Conservation (phyloP, 2,888 invertebrate species). For the Eupsilia transversa region DNA sequence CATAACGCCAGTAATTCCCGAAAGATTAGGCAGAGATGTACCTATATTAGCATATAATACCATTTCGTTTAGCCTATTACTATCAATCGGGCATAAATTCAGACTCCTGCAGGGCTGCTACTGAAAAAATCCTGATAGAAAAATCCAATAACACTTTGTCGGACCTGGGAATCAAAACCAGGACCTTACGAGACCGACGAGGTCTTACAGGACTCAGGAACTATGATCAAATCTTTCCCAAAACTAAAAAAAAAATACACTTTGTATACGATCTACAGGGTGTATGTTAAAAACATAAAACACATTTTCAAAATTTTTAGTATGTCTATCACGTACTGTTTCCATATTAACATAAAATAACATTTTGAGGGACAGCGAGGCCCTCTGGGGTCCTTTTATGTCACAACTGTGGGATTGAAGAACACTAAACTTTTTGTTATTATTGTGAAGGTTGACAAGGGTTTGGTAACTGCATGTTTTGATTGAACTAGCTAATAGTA, state of each 20-base stretch:
- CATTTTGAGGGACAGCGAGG: slow-evolving; percentile 8
- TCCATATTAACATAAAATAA: slow-evolving; percentile 39
- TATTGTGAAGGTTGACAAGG: background rate
- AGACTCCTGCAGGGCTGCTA: too few relatives aligned
- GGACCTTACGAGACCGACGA: too few relatives aligned
- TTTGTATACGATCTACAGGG: background rate
- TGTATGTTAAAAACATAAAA: slow-evolving; percentile 5
- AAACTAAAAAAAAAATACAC: background rate
- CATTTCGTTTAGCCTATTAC: too few relatives aligned
- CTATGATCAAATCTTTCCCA: background rate
- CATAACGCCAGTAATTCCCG: too few relatives aligned
- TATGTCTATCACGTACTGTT: slow-evolving; percentile 31
- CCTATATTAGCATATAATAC: too few relatives aligned
- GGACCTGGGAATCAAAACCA: too few relatives aligned
- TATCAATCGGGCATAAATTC: too few relatives aligned
- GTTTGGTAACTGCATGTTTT: background rate
- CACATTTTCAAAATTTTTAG: slow-evolving; percentile 3
- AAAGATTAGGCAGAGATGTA: too few relatives aligned
- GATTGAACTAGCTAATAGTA: background rate
- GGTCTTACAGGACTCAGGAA: too few relatives aligned
- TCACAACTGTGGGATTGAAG: background rate
- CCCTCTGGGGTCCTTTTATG: slow-evolving; percentile 11
- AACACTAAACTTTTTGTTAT: slow-evolving; percentile 13
- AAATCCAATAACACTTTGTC: too few relatives aligned
- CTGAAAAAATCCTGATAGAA: too few relatives aligned